Evolutionary conservation across 2,888 invertebrate genomes (phyloP), one percentile per base, ranked within the genome.

Genomic region (Protonemura montana): DNA sequence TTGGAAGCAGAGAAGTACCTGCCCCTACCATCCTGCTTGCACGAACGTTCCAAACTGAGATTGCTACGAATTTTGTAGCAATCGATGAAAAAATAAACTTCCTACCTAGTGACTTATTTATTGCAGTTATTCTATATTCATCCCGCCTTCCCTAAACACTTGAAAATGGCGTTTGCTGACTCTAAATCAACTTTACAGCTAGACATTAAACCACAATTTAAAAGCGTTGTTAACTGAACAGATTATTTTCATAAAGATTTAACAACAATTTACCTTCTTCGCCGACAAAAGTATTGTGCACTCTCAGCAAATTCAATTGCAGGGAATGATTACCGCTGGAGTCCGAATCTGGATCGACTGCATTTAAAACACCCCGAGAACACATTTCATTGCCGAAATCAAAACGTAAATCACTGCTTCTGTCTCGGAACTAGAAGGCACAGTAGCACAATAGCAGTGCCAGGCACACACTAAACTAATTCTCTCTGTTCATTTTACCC

Each of bases 361-460:
- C 77, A 85, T 87, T 86, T n/a, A 87, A 85, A n/a, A 87, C 87
- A 76, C 87, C 87, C 28, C 87, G 87, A 27, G 87, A 87, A 85
- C 87, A 87, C 87, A 87, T 87, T 27, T 29, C 30, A 42, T 29
- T 10, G n/a, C 25, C 81, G 41, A 29, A 21, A 42, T 42, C 80
- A 10, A 35, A 35, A 26, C 80, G 29, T 25, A 78, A 28, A 81
- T 28, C 78, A 82, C 59, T 42, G 29, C 76, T 82, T 42, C 76
- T 1, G 26, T 10, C 41, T 42, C 59, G 26, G 35, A 35, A 59
- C 41, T 28, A 6, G 76, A 78, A 76, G 80, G 30, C 25, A n/a
- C 25, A 41, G 41, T 25, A 42, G 27, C 76, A 84, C 84, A 84
- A 84, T 84, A 84, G 78, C 35, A 85, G 41, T n/a, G 85, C 27